Conservation (phyloP, 2,113 vertebrate genomes). For the Ptychochromis oligacanthus region DNA sequence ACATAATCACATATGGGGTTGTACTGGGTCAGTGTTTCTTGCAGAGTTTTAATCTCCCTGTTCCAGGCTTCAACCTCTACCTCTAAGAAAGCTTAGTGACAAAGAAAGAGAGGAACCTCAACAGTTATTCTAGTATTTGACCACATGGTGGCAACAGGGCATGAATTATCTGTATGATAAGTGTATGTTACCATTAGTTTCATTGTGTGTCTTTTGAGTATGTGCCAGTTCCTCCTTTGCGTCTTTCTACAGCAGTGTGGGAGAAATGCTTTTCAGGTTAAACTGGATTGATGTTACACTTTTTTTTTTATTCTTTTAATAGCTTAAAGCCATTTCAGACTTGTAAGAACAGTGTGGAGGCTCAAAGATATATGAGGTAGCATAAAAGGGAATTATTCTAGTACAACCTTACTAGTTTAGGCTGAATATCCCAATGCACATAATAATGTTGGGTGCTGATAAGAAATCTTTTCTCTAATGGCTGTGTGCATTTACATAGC, state of each 20-base stretch:
- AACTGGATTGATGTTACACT: not conserved
- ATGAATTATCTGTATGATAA: not conserved
- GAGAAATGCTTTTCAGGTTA: not conserved
- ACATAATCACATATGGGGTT: conserved; percentile 41
- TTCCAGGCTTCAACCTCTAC: conserved; percentile 37
- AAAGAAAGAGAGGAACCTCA: not conserved
- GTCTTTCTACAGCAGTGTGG: not conserved
- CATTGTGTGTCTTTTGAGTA: fast-evolving
- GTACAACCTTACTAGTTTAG: not conserved
- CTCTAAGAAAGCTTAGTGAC: conserved; percentile 19
- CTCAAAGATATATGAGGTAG: not conserved
- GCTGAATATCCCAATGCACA: not conserved
- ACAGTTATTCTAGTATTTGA: not conserved
- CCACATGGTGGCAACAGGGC: conserved; percentile 34
- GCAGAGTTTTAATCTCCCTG: not conserved
- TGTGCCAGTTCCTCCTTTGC: not conserved
- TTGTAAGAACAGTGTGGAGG: fast-evolving
- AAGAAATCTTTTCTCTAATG: not conserved
- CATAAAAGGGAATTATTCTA: not conserved
- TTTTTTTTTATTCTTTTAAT: not conserved
- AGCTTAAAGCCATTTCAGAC: not conserved
- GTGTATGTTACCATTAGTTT: conserved; percentile 17
- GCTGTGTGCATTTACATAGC: not conserved
- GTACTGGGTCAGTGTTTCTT: not conserved
- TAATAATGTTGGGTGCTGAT: not conserved